Evolutionary conservation across 2,113 vertebrate species (phyloP).

Genomic region (Sitta europaea): DNA sequence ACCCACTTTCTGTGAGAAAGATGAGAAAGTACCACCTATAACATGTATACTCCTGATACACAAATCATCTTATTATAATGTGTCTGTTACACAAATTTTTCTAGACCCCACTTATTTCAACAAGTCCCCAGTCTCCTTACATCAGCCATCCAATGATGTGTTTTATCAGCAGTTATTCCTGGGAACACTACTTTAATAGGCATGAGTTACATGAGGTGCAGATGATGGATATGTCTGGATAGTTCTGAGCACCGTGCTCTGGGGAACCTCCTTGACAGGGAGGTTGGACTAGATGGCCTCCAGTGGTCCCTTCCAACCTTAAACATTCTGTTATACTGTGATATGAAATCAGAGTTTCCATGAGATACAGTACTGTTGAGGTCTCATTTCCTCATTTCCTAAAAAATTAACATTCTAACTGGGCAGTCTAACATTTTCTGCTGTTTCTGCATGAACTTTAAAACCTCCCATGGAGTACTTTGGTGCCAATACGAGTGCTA

Average conservation of each 20-base stretch:
- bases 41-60: not conserved
- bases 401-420: not conserved
- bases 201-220: not conserved
- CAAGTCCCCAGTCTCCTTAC: not conserved
- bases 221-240: not conserved
- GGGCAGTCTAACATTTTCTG: slow-evolving; percentile 5
- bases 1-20: not conserved
- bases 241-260: not conserved
- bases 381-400: not conserved
- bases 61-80: not conserved
- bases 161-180: not conserved
- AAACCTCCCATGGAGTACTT: not conserved
- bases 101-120: not conserved
- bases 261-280: not conserved
- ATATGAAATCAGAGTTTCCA: not conserved
- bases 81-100: not conserved
- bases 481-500: not conserved
- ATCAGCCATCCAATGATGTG: not conserved
- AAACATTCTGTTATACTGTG: not conserved
- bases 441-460: not conserved
- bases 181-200: not conserved
- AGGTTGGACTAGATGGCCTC: no score
- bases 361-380: not conserved
- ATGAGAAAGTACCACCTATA: not conserved
- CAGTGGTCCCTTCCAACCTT: not conserved